Conservation (phyloP, 2,888 invertebrate genomes). For the Morpho helenor region DNA sequence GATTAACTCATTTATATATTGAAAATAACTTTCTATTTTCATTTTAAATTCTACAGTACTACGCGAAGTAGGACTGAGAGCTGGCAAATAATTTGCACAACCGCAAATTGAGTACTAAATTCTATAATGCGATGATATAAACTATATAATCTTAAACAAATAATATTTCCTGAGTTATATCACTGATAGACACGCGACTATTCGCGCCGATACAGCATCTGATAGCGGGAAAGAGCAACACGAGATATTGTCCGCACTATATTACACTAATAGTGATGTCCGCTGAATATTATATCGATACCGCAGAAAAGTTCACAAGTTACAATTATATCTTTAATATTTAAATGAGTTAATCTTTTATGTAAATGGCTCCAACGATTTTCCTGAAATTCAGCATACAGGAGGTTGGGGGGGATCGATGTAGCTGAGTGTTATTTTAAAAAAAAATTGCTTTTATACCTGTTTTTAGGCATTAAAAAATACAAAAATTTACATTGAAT, state of each 20-base stretch:
- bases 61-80: not conserved
- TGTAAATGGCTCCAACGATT: too few relatives aligned
- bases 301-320: too few relatives aligned
- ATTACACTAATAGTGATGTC: constrained; percentile 48
- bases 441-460: too few relatives aligned
- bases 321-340: too few relatives aligned
- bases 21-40: not conserved
- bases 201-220: constrained; percentile 29
- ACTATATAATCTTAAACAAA: constrained; percentile 22
- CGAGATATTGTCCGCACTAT: constrained; percentile 49
- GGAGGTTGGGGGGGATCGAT: too few relatives aligned
- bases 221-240: constrained; percentile 30
- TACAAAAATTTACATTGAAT: too few relatives aligned
- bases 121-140: constrained; percentile 15
- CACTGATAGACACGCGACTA: constrained; percentile 31
- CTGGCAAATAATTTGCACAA: constrained; percentile 6
- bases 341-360: too few relatives aligned
- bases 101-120: constrained; percentile 14
- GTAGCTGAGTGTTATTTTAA: too few relatives aligned
- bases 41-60: constrained; percentile 1
- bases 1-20: too few relatives aligned
- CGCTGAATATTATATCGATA: not conserved
- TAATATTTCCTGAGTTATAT: constrained; percentile 17
- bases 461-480: too few relatives aligned
- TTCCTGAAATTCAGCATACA: too few relatives aligned